Conservation (phyloP, 2,888 invertebrate genomes). For the Scaptomyza cyrtandrae region DNA sequence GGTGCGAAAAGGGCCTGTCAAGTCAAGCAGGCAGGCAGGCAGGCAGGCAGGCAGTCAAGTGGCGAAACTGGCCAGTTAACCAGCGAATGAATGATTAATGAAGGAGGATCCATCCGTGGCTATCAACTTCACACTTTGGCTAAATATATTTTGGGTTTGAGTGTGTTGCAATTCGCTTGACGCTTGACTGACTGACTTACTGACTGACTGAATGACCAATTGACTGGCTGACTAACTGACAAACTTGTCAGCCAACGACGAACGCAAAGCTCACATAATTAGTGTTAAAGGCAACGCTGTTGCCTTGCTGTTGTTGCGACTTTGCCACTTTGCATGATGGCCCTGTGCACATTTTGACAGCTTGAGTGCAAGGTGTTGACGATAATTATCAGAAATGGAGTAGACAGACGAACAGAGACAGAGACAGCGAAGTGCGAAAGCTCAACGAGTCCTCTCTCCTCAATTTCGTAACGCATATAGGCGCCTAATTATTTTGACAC, state of each 20-base stretch:
- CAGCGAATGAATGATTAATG: conserved; percentile 77
- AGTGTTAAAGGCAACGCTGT: conserved; percentile 43
- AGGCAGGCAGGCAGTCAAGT: neutral
- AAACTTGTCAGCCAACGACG: conserved; percentile 11
- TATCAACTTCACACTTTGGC: conserved; percentile 79
- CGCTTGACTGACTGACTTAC: conserved; percentile 49
- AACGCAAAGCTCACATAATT: conserved; percentile 56
- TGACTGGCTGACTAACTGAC: conserved; percentile 40
- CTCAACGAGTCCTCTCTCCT: conserved; percentile 9
- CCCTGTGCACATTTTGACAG: conserved; percentile 75
- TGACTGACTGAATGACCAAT: conserved; percentile 30
- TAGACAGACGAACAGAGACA: conserved; percentile 13
- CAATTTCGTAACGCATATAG: conserved; percentile 42
- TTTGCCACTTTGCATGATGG: conserved; percentile 78
- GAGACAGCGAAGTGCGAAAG: conserved; percentile 40
- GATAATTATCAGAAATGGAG: conserved; percentile 77
- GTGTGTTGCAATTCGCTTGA: conserved; percentile 58
- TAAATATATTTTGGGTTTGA: conserved; percentile 60
- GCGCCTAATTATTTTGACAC: conserved; percentile 81
- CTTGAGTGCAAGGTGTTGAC: conserved; percentile 77
- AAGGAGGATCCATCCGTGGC: conserved; percentile 56
- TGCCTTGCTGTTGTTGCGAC: conserved; percentile 6
- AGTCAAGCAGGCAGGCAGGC: conserved; percentile 3
- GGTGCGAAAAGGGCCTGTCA: conserved; percentile 58
- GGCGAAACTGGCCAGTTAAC: conserved; percentile 66